These are phyloP conservation scores for Epinephelus cyanopodus DNA, from an alignment of 2,113 vertebrate species.

Conservation along the genomic window DNA sequence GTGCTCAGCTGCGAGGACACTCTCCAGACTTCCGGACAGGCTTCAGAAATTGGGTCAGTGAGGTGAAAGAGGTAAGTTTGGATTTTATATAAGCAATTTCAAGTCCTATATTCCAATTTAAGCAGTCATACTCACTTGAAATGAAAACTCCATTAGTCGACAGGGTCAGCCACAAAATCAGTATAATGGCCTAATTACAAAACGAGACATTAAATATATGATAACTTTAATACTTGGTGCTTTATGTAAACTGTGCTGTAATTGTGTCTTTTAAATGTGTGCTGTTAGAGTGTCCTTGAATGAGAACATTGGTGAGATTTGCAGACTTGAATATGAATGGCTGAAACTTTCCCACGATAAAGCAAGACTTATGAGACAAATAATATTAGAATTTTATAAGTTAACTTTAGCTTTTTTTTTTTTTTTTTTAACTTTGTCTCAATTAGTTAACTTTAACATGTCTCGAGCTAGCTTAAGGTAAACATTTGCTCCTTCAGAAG, in stretches of 20 bases:
- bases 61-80: background rate
- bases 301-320: background rate
- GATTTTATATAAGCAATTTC: background rate
- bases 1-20: background rate
- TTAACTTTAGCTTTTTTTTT: no score
- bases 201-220: background rate
- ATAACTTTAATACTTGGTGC: background rate
- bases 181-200: background rate
- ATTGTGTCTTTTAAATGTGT: background rate
- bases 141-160: background rate
- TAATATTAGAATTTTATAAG: no score
- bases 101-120: no score
- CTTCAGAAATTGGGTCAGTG: conserved; percentile 20
- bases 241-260: background rate
- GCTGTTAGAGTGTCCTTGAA: background rate
- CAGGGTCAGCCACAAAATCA: background rate
- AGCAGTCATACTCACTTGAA: background rate
- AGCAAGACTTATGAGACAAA: background rate
- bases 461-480: no score
- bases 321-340: background rate
- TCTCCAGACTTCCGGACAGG: background rate
- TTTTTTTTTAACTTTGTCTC: no score
- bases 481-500: no score
- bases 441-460: no score
- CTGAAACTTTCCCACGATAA: no score